Conservation (phyloP, 92 coral and sea anemone genomes). For the Zoanthus sansibaricus region DNA sequence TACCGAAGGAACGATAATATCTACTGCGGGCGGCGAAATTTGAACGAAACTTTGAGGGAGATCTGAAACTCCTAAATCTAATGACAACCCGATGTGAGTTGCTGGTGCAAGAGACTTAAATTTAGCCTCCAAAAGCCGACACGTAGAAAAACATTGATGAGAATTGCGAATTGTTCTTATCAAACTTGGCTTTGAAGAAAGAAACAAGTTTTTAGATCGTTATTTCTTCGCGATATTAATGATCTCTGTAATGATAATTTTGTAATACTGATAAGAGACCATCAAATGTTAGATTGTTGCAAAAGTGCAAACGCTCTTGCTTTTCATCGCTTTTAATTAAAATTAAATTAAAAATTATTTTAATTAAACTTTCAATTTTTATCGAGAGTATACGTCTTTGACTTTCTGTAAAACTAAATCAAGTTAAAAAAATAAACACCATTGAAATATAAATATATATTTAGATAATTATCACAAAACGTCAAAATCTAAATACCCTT, state of each 20-base stretch:
- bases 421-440: no score
- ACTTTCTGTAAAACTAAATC: no score
- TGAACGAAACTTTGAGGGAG: conserved; percentile 51
- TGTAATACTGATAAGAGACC: not conserved
- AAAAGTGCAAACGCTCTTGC: not conserved
- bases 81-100: conserved; percentile 37
- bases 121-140: conserved; percentile 34
- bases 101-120: conserved; percentile 24
- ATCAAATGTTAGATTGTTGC: not conserved
- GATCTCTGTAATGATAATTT: not conserved
- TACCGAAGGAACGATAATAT: conserved; percentile 39
- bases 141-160: not conserved
- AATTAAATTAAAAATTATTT: no score
- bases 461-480: no score
- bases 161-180: not conserved
- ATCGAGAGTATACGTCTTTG: not conserved
- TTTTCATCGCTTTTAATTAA: not conserved
- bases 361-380: not conserved
- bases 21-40: conserved; percentile 46
- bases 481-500: no score
- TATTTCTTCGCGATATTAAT: not conserved
- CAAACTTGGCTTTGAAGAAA: not conserved
- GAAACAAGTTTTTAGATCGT: not conserved
- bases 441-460: no score
- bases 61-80: not conserved